phyloP scores from a whole-genome alignment of 1,140 invertebrate genomes.

The Conus ventricosus region DNA sequence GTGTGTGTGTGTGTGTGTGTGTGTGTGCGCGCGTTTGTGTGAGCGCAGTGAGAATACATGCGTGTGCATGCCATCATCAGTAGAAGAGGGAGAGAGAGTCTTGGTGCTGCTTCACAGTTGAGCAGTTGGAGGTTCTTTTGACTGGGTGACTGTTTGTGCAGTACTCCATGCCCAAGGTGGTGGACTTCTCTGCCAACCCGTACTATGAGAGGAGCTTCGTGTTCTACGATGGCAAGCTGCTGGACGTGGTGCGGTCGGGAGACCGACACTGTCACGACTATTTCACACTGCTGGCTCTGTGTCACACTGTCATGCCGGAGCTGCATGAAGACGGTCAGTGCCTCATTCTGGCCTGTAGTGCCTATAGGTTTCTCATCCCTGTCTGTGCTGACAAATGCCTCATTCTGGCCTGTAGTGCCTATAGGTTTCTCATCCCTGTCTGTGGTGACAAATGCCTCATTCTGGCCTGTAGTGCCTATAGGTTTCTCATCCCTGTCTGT shows the following conservation, averaged over 20 bases:
- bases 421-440: no score
- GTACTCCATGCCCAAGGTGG: constrained; percentile 25
- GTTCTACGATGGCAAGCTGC: constrained; percentile 92
- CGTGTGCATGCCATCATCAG: no score
- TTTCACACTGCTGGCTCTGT: constrained; percentile 91
- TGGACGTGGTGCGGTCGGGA: constrained; percentile 86
- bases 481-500: no score
- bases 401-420: not conserved
- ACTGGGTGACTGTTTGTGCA: not conserved
- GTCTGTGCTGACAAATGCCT: no score
- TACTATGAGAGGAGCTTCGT: constrained; percentile 93
- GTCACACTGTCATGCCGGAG: constrained; percentile 98
- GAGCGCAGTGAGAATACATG: not conserved
- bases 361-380: no score
- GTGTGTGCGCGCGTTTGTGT: not conserved
- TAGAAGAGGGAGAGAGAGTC: no score
- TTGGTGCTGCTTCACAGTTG: no score
- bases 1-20: no score
- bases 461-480: not conserved
- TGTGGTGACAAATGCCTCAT: not conserved
- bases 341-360: not conserved
- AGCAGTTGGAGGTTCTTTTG: no score
- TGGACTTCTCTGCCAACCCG: constrained; percentile 96
- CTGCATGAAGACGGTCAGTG: constrained; percentile 75
- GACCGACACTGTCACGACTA: constrained; percentile 88